Evolutionary conservation across 92 coral and sea anemone species (phyloP).

Genomic region (Isaurus tuberculatus): DNA sequence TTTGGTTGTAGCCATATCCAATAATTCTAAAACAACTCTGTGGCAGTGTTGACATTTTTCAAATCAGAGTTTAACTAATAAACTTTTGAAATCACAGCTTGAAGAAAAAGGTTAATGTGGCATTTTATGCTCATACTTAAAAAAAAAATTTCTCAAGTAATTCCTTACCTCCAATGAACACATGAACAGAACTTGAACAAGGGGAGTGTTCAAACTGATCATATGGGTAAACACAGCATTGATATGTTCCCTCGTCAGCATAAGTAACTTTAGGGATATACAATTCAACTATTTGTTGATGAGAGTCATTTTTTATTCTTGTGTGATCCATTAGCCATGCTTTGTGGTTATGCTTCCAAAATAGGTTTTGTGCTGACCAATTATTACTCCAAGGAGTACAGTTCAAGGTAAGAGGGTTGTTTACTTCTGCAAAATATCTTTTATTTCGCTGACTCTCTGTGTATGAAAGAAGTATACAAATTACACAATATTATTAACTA

Average conservation of each 20-base stretch:
- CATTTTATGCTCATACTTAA: too few species aligned
- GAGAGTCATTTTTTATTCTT: neutral
- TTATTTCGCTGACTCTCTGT: neutral
- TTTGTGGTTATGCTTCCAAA: slow-evolving; percentile 40
- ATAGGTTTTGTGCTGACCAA: slow-evolving; percentile 15
- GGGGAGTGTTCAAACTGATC: neutral
- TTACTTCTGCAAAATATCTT: neutral
- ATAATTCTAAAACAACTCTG: too few species aligned
- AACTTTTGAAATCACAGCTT: too few species aligned
- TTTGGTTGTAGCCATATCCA: too few species aligned
- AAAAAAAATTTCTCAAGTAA: neutral
- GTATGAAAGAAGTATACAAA: neutral
- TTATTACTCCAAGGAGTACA: slow-evolving; percentile 28
- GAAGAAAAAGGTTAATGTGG: too few species aligned
- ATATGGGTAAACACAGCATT: slow-evolving; percentile 18
- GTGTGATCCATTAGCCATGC: slow-evolving; percentile 36
- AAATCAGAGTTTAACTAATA: too few species aligned
- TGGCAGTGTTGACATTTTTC: too few species aligned
- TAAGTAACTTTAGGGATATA: slow-evolving; percentile 30
- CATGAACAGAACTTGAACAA: neutral
- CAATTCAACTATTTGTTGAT: slow-evolving; percentile 23
- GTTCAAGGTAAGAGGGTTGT: slow-evolving; percentile 5
- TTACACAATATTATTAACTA: too few species aligned
- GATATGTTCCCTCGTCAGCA: slow-evolving; percentile 28
- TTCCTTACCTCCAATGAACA: slow-evolving; percentile 31